These are phyloP conservation scores for Scaptomyza graminum DNA, from an alignment of 1,140 invertebrate species.

Conservation along the genomic window DNA sequence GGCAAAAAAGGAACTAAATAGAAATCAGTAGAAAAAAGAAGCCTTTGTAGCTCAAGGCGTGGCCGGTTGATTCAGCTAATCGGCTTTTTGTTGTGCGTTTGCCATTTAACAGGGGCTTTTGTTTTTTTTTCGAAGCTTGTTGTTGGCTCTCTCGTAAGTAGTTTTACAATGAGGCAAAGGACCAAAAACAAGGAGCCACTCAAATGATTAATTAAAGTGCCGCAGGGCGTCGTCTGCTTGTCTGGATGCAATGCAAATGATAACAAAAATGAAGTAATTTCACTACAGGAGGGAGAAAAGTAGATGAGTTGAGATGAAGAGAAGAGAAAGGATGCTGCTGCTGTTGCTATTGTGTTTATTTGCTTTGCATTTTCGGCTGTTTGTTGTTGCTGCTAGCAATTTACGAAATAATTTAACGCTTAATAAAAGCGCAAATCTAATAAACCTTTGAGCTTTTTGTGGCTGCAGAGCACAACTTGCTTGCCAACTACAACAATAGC, in stretches of 20 bases:
- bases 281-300: constrained; percentile 1
- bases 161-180: constrained; percentile 49
- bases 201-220: constrained; percentile 79
- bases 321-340: background rate
- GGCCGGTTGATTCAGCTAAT: constrained; percentile 62
- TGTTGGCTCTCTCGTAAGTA: constrained; percentile 50
- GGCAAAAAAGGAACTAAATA: background rate
- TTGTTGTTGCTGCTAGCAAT: constrained; percentile 61
- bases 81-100: constrained; percentile 58
- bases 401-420: constrained; percentile 81
- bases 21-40: background rate
- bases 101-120: constrained; percentile 32
- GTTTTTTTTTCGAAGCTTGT: constrained; percentile 22
- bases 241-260: constrained; percentile 66
- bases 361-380: constrained; percentile 59
- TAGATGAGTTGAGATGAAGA: background rate
- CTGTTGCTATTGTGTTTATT: constrained; percentile 58
- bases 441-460: constrained; percentile 80
- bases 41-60: constrained; percentile 36
- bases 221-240: constrained; percentile 52
- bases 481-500: constrained; percentile 29
- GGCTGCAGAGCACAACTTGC: constrained; percentile 40
- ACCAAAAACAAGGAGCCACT: constrained; percentile 35
- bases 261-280: constrained; percentile 73
- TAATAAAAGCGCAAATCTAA: constrained; percentile 81